phyloP scores from a whole-genome alignment of 2,888 invertebrate species.

The Vanessa cardui region DNA sequence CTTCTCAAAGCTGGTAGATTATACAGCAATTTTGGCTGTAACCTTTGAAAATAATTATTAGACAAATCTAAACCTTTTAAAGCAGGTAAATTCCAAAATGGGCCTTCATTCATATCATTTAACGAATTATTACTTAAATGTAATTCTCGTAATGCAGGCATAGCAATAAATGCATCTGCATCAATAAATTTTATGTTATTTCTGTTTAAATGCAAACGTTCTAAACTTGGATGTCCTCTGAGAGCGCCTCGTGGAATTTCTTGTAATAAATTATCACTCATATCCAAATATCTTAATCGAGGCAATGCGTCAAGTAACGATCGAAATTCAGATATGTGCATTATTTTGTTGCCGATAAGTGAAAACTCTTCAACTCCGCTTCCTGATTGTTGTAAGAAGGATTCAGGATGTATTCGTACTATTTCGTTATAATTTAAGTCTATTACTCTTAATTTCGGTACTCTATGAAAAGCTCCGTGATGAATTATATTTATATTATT shows the following conservation, averaged over 20 bases:
- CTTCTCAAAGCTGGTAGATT: constrained; percentile 89
- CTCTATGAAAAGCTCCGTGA: constrained; percentile 91
- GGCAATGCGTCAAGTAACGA: constrained; percentile 90
- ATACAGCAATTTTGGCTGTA: constrained; percentile 88
- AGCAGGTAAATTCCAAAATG: constrained; percentile 92
- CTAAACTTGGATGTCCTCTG: constrained; percentile 90
- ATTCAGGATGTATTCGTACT: constrained; percentile 90
- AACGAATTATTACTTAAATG: constrained; percentile 92
- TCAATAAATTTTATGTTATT: constrained; percentile 89
- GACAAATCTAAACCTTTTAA: constrained; percentile 93
- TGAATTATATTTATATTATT: constrained; percentile 89
- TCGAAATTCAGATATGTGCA: constrained; percentile 88
- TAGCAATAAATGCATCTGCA: constrained; percentile 90
- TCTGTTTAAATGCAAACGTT: constrained; percentile 90
- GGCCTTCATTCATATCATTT: constrained; percentile 86
- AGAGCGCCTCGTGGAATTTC: constrained; percentile 90
- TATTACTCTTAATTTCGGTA: constrained; percentile 87
- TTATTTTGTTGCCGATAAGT: constrained; percentile 89
- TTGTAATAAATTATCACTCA: constrained; percentile 89
- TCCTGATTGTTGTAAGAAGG: constrained; percentile 88
- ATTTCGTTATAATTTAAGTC: constrained; percentile 91
- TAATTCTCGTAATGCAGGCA: constrained; percentile 92
- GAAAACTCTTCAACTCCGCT: constrained; percentile 90
- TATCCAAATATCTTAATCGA: constrained; percentile 88
- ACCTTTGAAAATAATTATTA: constrained; percentile 86